phyloP scores from a whole-genome alignment of 2,113 vertebrate genomes.

The Chiloscyllium plagiosum region DNA sequence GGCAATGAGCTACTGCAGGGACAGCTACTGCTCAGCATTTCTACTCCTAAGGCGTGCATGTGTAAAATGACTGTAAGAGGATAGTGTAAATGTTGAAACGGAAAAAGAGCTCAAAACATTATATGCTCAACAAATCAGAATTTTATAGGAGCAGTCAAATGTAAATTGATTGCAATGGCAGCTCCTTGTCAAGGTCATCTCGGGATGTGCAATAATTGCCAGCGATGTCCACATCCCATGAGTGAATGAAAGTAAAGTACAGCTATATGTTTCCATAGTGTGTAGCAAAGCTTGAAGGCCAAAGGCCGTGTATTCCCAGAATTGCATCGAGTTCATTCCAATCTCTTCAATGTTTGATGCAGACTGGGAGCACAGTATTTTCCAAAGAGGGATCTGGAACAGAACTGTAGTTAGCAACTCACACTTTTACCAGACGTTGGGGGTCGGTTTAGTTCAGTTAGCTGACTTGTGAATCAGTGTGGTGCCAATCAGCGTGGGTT shows the following conservation, averaged over 20 bases:
- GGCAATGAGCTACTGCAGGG: background rate
- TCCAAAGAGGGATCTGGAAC: background rate
- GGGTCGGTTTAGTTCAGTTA: too few relatives aligned
- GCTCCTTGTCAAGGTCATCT: too few relatives aligned
- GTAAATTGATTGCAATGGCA: too few relatives aligned
- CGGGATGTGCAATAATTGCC: too few relatives aligned
- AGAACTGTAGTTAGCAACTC: background rate
- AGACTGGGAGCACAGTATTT: background rate
- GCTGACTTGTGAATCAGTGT: too few relatives aligned
- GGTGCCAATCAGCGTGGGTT: too few relatives aligned
- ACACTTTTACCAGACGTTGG: background rate
- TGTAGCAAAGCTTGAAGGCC: background rate
- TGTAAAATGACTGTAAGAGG: background rate
- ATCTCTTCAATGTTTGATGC: background rate
- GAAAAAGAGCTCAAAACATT: background rate
- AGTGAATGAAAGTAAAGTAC: too few relatives aligned
- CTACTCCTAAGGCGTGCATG: background rate
- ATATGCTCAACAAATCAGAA: background rate
- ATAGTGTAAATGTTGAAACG: too few relatives aligned
- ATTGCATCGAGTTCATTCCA: background rate
- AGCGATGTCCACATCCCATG: too few relatives aligned
- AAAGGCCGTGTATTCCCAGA: too few relatives aligned
- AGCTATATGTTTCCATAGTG: background rate
- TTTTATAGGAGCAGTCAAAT: background rate
- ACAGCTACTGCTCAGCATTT: background rate